Percentiles rank a stretch among this genome's conserved stretches.
Conservation (phyloP, 2,797 vertebrate genomes). For the Darevskia nairensis region DNA sequence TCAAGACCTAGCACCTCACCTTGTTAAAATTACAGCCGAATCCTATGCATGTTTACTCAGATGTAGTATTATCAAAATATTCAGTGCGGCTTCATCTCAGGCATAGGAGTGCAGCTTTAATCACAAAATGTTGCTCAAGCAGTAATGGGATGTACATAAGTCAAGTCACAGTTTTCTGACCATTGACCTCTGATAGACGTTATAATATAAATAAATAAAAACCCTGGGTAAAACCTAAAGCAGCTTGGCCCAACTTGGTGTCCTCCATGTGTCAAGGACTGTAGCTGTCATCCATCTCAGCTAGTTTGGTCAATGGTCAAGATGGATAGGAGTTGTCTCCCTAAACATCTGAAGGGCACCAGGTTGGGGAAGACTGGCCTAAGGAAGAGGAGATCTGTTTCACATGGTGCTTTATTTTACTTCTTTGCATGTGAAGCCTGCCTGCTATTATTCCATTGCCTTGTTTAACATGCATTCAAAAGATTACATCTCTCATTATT, state of each 20-base stretch:
- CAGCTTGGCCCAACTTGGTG: too few species aligned
- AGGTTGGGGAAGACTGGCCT: not conserved
- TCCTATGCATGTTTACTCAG: not conserved
- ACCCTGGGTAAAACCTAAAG: too few species aligned
- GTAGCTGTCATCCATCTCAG: too few species aligned
- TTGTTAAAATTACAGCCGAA: not conserved
- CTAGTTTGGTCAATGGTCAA: too few species aligned
- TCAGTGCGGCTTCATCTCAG: not conserved
- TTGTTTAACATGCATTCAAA: slow-evolving; percentile 4
- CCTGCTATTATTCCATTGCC: slow-evolving; percentile 4
- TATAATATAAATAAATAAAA: too few species aligned
- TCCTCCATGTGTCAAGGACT: too few species aligned
- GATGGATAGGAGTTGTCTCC: too few species aligned
- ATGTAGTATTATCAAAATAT: not conserved
- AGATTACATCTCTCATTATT: slow-evolving; percentile 53
- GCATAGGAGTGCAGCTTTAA: not conserved
- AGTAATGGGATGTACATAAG: not conserved
- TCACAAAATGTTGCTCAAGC: not conserved
- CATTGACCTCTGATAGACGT: not conserved
- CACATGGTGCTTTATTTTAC: not conserved
- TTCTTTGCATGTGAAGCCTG: not conserved
- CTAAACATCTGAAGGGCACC: too few species aligned
- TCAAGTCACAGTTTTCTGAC: not conserved
- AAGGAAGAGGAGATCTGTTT: not conserved
- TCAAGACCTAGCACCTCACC: not conserved